These are phyloP conservation scores for Drosophila kohkoa DNA, from an alignment of 1,140 invertebrate species.

Conservation along the genomic window DNA sequence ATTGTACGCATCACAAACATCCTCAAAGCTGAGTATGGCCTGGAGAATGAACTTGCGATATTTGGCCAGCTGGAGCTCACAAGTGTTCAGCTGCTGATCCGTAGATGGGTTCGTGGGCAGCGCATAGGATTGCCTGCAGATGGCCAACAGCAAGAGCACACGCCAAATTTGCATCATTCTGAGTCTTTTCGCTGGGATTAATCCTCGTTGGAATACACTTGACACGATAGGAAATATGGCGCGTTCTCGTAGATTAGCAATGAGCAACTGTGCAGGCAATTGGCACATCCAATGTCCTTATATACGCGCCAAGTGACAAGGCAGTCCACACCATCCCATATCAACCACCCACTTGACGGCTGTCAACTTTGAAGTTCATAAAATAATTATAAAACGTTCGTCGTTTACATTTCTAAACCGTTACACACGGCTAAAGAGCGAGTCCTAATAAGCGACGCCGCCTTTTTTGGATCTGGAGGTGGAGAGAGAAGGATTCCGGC, in stretches of 20 bases:
- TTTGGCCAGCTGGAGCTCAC: constrained; percentile 73
- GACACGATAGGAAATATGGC: background rate
- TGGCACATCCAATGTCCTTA: constrained; percentile 43
- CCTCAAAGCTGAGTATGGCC: constrained; percentile 80
- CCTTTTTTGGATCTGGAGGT: constrained; percentile 22
- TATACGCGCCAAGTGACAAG: constrained; percentile 47
- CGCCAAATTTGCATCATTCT: constrained; percentile 59
- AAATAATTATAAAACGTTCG: constrained; percentile 84
- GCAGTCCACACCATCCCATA: background rate
- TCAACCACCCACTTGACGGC: constrained; percentile 21
- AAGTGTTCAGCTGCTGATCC: constrained; percentile 60
- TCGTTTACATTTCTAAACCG: constrained; percentile 81
- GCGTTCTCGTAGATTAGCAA: constrained; percentile 36
- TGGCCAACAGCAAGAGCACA: constrained; percentile 51
- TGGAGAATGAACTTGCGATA: constrained; percentile 78
- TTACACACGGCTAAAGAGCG: constrained; percentile 81
- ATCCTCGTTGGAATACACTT: constrained; percentile 7
- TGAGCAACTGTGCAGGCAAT: constrained; percentile 61
- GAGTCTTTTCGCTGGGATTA: constrained; percentile 2
- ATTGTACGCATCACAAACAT: constrained; percentile 80
- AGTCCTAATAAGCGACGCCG: constrained; percentile 69
- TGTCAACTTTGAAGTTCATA: constrained; percentile 80
- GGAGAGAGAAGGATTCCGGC: constrained; percentile 33
- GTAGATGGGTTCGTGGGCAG: constrained; percentile 35
- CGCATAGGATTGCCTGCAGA: constrained; percentile 52